A percentile compares a stretch with the other conserved stretches of the same genome.
Evolutionary conservation across 2,113 vertebrate species (phyloP).

Genomic region (Otus sunia): DNA sequence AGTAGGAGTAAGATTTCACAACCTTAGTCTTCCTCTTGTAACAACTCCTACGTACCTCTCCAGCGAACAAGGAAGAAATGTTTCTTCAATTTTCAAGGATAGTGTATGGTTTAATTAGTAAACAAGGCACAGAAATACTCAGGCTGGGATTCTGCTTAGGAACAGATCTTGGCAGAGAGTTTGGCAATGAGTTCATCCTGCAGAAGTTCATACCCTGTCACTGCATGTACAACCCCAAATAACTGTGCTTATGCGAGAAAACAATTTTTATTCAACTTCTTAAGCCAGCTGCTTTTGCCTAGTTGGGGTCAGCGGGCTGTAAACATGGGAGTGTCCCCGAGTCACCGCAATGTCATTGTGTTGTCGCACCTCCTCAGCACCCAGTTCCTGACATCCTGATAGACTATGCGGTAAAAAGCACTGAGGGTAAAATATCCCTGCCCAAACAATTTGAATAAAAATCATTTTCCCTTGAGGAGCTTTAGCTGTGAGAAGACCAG

Average conservation of each 20-base stretch:
- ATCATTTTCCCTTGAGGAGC: background rate
- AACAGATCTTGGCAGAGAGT: background rate
- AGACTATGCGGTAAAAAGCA: background rate
- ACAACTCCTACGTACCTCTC: background rate
- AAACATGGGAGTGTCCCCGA: fast-evolving
- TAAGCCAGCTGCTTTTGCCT: background rate
- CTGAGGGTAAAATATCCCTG: background rate
- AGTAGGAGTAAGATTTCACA: background rate
- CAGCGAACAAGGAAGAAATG: background rate
- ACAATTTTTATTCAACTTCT: background rate
- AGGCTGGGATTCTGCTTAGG: background rate
- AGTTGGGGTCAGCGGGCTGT: background rate
- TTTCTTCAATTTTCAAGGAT: background rate
- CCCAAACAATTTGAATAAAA: background rate
- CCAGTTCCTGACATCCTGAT: background rate
- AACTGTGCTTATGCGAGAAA: background rate
- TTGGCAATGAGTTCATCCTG: background rate
- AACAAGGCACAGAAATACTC: background rate
- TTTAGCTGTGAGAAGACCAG: background rate
- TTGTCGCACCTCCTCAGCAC: background rate
- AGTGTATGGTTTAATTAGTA: background rate
- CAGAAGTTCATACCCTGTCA: background rate
- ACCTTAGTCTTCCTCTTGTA: background rate
- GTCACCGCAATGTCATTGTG: background rate
- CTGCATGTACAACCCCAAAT: background rate